Percentiles rank a stretch among this genome's conserved stretches.
Evolutionary conservation across 1,140 invertebrate genomes (phyloP).

Genomic region (Metopolophium dirhodum): DNA sequence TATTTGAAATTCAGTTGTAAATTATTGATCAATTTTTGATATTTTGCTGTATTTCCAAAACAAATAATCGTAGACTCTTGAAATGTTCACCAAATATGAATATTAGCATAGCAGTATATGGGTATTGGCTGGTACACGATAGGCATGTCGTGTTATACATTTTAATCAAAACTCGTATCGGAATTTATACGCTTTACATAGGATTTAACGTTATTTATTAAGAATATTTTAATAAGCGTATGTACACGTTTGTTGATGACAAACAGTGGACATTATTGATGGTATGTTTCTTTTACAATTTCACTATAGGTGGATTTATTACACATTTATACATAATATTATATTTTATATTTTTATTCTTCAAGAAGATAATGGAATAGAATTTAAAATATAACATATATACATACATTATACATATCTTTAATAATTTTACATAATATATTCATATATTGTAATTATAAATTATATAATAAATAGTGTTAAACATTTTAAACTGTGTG

Average conservation of each 20-base stretch:
- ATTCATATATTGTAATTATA: neutral
- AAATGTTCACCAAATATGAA: no score
- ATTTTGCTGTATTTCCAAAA: no score
- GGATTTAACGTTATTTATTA: neutral
- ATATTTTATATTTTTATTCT: no score
- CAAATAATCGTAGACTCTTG: no score
- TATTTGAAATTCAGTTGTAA: no score
- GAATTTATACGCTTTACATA: neutral
- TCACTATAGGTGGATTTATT: neutral
- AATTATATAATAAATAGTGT: neutral
- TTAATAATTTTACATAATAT: neutral
- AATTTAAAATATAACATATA: no score
- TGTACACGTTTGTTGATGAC: neutral
- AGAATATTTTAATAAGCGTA: neutral
- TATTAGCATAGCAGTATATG: neutral
- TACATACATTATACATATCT: neutral
- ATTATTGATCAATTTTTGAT: no score
- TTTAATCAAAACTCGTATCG: conserved; percentile 16
- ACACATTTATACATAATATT: neutral
- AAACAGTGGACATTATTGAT: neutral
- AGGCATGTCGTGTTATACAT: neutral
- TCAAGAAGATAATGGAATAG: no score
- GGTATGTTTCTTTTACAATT: neutral
- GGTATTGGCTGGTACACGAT: neutral
- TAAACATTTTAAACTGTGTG: neutral